A percentile compares a stretch with the other conserved stretches of the same genome.
phyloP scores from a whole-genome alignment of 2,113 vertebrate species.

The Dascyllus trimaculatus region DNA sequence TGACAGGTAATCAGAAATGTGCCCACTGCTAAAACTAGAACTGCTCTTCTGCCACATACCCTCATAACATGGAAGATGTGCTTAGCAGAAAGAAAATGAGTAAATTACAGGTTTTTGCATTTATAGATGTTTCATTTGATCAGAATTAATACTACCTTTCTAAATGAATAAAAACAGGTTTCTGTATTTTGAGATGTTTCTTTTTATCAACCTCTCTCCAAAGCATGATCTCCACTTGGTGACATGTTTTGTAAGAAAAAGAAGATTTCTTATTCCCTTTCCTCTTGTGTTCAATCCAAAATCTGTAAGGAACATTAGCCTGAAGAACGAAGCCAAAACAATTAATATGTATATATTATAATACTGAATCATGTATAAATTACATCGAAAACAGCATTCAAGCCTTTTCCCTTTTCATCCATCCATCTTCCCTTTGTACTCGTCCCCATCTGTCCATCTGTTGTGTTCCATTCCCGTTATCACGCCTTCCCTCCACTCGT shows the following conservation, averaged over 20 bases:
- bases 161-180: background rate
- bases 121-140: background rate
- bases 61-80: background rate
- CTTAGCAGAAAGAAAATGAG: background rate
- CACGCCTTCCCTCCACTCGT: slow-evolving; percentile 17
- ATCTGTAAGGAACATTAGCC: slow-evolving; percentile 17
- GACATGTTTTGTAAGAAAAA: background rate
- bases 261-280: background rate
- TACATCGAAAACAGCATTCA: slow-evolving; percentile 8
- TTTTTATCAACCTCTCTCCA: background rate
- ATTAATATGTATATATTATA: background rate
- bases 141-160: background rate
- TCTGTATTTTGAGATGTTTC: background rate
- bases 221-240: background rate
- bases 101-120: background rate
- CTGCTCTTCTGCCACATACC: background rate
- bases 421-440: slow-evolving; percentile 48
- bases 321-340: slow-evolving; percentile 12
- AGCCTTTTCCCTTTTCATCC: slow-evolving; percentile 10
- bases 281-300: background rate
- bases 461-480: slow-evolving; percentile 8
- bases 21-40: background rate
- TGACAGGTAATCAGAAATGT: background rate
- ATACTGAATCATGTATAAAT: background rate
- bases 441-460: slow-evolving; percentile 20